Evolutionary conservation across 2,888 invertebrate genomes (phyloP).

Genomic region (Pherbina coryleti): DNA sequence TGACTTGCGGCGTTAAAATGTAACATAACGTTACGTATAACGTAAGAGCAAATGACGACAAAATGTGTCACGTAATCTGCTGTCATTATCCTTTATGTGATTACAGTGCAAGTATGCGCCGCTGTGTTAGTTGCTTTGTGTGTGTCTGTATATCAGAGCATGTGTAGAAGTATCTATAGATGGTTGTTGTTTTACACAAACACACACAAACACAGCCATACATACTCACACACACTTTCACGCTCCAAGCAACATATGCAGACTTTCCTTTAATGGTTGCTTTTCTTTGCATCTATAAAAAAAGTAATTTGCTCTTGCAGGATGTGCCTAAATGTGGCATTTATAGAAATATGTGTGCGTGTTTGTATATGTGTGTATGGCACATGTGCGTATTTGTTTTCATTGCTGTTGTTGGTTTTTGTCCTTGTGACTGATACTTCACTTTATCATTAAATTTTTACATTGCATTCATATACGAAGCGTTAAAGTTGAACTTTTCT

Average conservation of each 20-base stretch:
- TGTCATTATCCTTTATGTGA: constrained; percentile 47
- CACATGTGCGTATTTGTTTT: not conserved
- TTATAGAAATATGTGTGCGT: not conserved
- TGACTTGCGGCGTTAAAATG: constrained; percentile 33
- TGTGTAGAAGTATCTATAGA: no score
- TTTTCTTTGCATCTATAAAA: constrained; percentile 2
- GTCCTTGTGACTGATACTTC: not conserved
- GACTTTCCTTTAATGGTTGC: constrained; percentile 8
- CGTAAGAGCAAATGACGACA: constrained; percentile 29
- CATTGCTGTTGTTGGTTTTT: not conserved
- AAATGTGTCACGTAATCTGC: constrained; percentile 47
- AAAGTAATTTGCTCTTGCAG: constrained; percentile 19
- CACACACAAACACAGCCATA: not conserved
- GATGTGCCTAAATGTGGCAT: constrained; percentile 6
- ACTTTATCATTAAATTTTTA: no score
- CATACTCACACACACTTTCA: not conserved
- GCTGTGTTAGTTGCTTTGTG: not conserved
- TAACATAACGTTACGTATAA: not conserved
- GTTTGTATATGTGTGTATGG: not conserved
- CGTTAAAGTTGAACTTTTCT: not conserved
- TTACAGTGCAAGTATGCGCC: constrained; percentile 31
- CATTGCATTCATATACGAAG: no score
- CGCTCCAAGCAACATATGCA: not conserved
- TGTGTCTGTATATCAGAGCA: not conserved
- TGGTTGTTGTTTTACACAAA: not conserved